phyloP scores from a whole-genome alignment of 2,113 vertebrate species.

The Pomatorhinus ruficollis region DNA sequence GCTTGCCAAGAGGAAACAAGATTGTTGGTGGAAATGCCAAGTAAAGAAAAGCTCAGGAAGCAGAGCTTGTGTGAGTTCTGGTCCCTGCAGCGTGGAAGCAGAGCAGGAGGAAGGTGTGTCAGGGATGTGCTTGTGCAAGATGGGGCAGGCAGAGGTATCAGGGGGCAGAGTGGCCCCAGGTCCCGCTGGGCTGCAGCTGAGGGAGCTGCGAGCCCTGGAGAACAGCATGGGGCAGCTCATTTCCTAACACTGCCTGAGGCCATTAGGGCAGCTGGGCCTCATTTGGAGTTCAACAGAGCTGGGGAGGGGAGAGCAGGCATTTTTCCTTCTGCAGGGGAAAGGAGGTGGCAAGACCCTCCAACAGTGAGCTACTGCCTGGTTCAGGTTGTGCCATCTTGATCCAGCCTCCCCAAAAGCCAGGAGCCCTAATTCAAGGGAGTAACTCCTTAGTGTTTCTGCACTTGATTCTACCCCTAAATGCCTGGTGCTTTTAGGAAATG shows the following conservation, averaged over 20 bases:
- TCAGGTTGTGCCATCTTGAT: neutral
- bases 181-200: neutral
- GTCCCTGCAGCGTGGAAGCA: neutral
- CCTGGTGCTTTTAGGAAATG: neutral
- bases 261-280: constrained; percentile 18
- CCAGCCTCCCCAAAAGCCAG: neutral
- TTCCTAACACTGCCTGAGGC: constrained; percentile 41
- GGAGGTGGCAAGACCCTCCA: neutral
- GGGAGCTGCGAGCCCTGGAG: neutral
- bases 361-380: accelerated
- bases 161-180: accelerated
- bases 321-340: neutral
- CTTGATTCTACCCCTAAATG: neutral
- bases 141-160: accelerated
- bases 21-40: neutral
- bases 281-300: neutral
- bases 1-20: neutral
- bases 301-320: neutral
- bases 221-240: neutral
- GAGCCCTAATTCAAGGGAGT: neutral
- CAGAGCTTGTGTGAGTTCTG: accelerated
- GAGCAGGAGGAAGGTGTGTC: neutral
- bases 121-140: neutral
- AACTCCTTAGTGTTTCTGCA: neutral
- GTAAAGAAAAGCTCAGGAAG: neutral